phyloP scores from a whole-genome alignment of 2,113 vertebrate genomes.

The Serinus canaria region DNA sequence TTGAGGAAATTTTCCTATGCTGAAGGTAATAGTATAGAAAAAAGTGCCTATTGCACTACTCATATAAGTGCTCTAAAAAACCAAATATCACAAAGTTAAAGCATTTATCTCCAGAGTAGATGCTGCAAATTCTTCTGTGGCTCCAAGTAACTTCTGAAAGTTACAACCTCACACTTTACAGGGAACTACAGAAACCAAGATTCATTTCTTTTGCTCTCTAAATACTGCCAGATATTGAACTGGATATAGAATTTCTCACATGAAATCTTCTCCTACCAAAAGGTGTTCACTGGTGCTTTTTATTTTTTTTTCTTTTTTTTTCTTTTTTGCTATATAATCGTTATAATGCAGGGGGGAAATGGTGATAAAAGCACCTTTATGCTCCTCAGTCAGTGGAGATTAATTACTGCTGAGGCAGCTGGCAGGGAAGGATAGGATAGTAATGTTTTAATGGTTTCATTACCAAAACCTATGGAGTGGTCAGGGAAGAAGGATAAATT shows the following conservation, averaged over 20 bases:
- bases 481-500: not conserved
- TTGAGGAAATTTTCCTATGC: not conserved
- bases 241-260: not conserved
- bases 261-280: not conserved
- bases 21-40: not conserved
- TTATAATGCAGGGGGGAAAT: not conserved
- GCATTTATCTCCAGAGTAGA: not conserved
- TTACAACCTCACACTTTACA: not conserved
- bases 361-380: not conserved
- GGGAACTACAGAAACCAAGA: not conserved
- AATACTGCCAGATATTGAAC: not conserved
- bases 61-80: not conserved
- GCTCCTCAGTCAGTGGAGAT: not conserved
- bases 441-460: not conserved
- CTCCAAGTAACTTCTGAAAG: not conserved
- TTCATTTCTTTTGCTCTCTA: not conserved
- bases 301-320: not conserved
- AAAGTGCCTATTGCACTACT: not conserved
- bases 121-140: not conserved
- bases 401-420: constrained; percentile 7
- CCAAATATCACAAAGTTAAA: not conserved
- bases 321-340: not conserved
- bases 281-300: not conserved
- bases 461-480: not conserved
- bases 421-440: not conserved